Base-by-base conservation (phyloP, 1,140 invertebrate genomes). In the Conus ventricosus region DNA sequence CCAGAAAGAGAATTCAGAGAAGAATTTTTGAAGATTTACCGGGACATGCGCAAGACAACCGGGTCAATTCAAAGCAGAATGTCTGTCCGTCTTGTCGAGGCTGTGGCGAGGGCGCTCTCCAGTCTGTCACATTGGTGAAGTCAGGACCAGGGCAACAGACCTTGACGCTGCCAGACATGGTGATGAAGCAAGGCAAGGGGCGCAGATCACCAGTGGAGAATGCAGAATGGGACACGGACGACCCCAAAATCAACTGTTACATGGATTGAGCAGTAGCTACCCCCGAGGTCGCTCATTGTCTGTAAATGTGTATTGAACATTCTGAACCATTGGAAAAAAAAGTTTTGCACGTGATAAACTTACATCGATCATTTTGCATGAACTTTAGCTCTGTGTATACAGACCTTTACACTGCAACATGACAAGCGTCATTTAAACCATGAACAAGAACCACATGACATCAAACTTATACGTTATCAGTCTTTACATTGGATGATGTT, bases 181-280 rank as follows among this genome's bases (percentile, higher is more conserved):
- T 85, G 8, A 23, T n/a, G 10, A 8, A 0, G 23, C 13, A 27
- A 27, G 25, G 13, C 8, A 6, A 39, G 67, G 17, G 53, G 8
- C 51, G 81, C 11, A 23, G 53, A 53, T 85, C 84, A 17, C 84
- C 84, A 7, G 84, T 75, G 27, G 84, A 85, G 67, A 51, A 85
- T 25, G 39, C 84, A 20, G 84, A 85, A 8, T 85, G 84, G 84
- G 84, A 85, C 67, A 85, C 84, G 15, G 84, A 85, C 39, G 84
- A 85, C 84, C 63, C 84, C 39, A 85, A 85, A 39, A 85, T 85
- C 84, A 85, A 85, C 84, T 85, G 63, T 53, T 85, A 75, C 63
- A 85, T 85, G 84, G 25, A 39, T 53, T 85, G 51, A 67, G 20
- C 55, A 23, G 63, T 27, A 27, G 25, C 5, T 23, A 84, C 13